Percentiles rank a stretch among this genome's conserved stretches.
Evolutionary conservation across 1,140 invertebrate genomes (phyloP).

Genomic region (Pissodes strobi): DNA sequence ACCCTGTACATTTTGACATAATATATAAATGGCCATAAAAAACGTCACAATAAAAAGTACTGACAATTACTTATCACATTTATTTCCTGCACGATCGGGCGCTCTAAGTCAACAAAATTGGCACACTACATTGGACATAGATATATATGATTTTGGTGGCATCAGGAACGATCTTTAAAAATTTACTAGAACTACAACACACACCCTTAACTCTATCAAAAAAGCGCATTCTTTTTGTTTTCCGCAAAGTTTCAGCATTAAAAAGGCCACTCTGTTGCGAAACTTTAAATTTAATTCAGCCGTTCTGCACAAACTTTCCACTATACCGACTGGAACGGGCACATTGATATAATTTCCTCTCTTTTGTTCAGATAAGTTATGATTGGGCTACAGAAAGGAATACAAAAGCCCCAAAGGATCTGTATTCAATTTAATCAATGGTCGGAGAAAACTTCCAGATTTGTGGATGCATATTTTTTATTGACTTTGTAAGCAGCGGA

Average conservation of each 20-base stretch:
- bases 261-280: constrained; percentile 23
- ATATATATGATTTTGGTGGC: too few relatives aligned
- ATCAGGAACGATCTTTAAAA: too few relatives aligned
- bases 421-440: constrained; percentile 22
- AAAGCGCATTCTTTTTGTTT: neutral
- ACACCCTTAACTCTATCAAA: neutral
- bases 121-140: too few relatives aligned
- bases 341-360: constrained; percentile 30
- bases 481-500: too few relatives aligned
- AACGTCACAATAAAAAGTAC: too few relatives aligned
- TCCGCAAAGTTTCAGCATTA: constrained; percentile 4
- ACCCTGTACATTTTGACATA: too few relatives aligned
- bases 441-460: neutral
- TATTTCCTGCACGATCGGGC: too few relatives aligned
- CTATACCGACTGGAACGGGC: constrained; percentile 21
- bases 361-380: constrained; percentile 27
- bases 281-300: constrained; percentile 32
- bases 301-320: constrained; percentile 22
- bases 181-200: neutral
- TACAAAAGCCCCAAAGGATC: constrained; percentile 12
- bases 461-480: too few relatives aligned
- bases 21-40: too few relatives aligned
- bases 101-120: too few relatives aligned
- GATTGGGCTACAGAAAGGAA: constrained; percentile 18
- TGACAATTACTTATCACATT: too few relatives aligned